A percentile compares a stretch with the other conserved stretches of the same genome.
Conservation (phyloP, 2,113 vertebrate species). For the Hystrix cristata region DNA sequence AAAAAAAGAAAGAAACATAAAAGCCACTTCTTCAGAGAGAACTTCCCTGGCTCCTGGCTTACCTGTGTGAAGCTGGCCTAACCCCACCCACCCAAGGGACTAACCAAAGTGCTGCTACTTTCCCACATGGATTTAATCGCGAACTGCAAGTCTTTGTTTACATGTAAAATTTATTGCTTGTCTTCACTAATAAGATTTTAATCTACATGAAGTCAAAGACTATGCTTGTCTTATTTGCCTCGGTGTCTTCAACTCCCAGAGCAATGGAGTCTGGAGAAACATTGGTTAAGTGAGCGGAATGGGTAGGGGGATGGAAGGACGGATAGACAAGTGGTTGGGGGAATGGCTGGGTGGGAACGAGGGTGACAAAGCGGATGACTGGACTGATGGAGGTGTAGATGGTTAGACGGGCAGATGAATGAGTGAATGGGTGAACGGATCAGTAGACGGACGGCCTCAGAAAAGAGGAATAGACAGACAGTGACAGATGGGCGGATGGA, state of each 20-base stretch:
- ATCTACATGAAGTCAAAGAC: neutral
- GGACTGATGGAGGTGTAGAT: too few relatives aligned
- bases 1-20: neutral
- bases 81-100: neutral
- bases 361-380: too few relatives aligned
- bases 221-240: neutral
- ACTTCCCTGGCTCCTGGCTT: neutral
- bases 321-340: neutral
- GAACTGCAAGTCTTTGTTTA: neutral
- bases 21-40: neutral
- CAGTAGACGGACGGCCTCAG: neutral
- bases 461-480: neutral
- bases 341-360: too few relatives aligned
- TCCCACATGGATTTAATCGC: neutral
- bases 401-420: neutral
- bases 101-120: accelerated
- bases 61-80: neutral
- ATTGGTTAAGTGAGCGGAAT: neutral
- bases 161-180: neutral
- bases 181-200: neutral
- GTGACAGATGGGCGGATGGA: neutral
- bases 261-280: neutral
- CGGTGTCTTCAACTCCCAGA: neutral
- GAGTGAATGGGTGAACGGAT: neutral
- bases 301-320: neutral